These are phyloP conservation scores for Theocolax elegans DNA, from an alignment of 1,140 invertebrate species.

Conservation along the genomic window DNA sequence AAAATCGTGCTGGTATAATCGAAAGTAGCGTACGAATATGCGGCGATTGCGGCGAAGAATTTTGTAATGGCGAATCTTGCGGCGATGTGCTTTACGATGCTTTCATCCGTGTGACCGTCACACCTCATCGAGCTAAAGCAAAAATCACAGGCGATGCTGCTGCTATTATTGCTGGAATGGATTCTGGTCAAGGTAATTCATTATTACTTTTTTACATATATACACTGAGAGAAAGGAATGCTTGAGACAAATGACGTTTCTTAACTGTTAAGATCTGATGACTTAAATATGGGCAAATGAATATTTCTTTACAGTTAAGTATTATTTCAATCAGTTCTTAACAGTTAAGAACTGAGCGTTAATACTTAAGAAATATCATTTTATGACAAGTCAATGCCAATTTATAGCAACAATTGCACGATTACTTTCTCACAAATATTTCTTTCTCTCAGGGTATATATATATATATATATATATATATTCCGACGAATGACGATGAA, in stretches of 20 bases:
- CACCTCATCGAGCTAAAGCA: constrained; percentile 47
- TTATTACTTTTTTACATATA: neutral
- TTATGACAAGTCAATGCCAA: no score
- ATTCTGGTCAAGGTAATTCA: constrained; percentile 31
- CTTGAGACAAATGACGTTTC: no score
- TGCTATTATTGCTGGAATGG: constrained; percentile 58
- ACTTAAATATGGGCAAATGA: no score
- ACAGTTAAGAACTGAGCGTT: no score
- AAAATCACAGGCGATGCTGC: constrained; percentile 60
- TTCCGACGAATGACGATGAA: constrained; percentile 34
- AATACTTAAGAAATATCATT: no score
- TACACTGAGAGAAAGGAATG: no score
- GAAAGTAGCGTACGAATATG: constrained; percentile 81
- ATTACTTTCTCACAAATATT: no score
- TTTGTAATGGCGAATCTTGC: constrained; percentile 77
- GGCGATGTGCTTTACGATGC: constrained; percentile 69
- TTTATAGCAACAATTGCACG: no score
- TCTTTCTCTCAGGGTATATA: no score
- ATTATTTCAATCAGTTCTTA: no score
- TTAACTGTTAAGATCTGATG: no score
- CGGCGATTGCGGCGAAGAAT: constrained; percentile 84
- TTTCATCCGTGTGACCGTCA: constrained; percentile 55
- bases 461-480: neutral
- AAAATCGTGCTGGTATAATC: constrained; percentile 83
- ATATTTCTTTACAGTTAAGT: no score